These are phyloP conservation scores for Pterobdella sp. DNA, from an alignment of 2,888 invertebrate species.

Conservation along the genomic window DNA sequence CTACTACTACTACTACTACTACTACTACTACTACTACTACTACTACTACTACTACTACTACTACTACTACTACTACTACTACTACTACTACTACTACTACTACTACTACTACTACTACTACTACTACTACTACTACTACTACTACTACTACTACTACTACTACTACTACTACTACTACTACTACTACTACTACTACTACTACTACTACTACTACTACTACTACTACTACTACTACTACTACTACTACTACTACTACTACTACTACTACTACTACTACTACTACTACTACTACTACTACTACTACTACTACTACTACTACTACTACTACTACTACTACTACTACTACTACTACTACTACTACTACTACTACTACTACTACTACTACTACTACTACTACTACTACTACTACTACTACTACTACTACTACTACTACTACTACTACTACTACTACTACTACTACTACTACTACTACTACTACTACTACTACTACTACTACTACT, in stretches of 20 bases:
- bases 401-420: slow-evolving; percentile 1
- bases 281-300: slow-evolving; percentile 1
- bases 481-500: slow-evolving; percentile 15
- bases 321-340: slow-evolving; percentile 1
- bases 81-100: slow-evolving; percentile 1
- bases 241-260: background rate
- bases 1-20: slow-evolving; percentile 26
- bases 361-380: slow-evolving; percentile 1
- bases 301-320: slow-evolving; percentile 1
- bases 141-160: slow-evolving; percentile 1
- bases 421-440: slow-evolving; percentile 1
- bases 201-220: slow-evolving; percentile 1
- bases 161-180: slow-evolving; percentile 1
- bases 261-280: slow-evolving; percentile 1
- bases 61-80: slow-evolving; percentile 15
- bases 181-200: slow-evolving; percentile 1
- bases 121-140: slow-evolving; percentile 1
- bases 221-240: background rate
- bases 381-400: slow-evolving; percentile 1
- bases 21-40: slow-evolving; percentile 28
- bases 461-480: slow-evolving; percentile 15
- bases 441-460: slow-evolving; percentile 1
- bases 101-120: background rate
- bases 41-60: slow-evolving; percentile 25
- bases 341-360: background rate